Conservation (phyloP, 2,888 invertebrate species). For the Drosophila melanosoma region DNA sequence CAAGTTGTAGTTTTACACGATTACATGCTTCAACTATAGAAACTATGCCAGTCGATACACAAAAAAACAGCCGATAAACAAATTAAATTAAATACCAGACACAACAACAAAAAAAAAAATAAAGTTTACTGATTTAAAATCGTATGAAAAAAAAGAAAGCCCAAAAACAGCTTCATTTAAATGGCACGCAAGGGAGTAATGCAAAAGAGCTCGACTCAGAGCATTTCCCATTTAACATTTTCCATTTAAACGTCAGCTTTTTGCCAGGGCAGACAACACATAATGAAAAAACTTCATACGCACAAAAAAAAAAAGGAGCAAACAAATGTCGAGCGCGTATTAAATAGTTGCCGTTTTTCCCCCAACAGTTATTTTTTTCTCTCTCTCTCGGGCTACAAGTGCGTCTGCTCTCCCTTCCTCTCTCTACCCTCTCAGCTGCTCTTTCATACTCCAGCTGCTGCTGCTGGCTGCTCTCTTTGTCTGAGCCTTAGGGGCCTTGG, state of each 20-base stretch:
- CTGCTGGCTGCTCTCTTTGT: slow-evolving; percentile 18
- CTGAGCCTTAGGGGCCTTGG: slow-evolving; percentile 30
- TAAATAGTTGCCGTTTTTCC: slow-evolving; percentile 75
- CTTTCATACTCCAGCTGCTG: background rate
- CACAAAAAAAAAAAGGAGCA: slow-evolving; percentile 25
- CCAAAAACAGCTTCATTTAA: slow-evolving; percentile 77
- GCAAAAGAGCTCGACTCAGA: slow-evolving; percentile 18
- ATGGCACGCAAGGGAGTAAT: slow-evolving; percentile 73
- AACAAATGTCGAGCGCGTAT: slow-evolving; percentile 69
- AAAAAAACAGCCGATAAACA: slow-evolving; percentile 7
- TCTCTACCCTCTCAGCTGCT: background rate
- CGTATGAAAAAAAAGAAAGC: slow-evolving; percentile 20
- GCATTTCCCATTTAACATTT: slow-evolving; percentile 27
- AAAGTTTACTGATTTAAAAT: slow-evolving; percentile 21
- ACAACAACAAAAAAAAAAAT: slow-evolving; percentile 37
- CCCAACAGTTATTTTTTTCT: background rate
- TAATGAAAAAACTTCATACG: slow-evolving; percentile 76
- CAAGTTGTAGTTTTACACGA: slow-evolving; percentile 1
- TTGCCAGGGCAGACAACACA: slow-evolving; percentile 23
- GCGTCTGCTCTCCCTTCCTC: background rate
- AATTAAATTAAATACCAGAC: slow-evolving; percentile 70
- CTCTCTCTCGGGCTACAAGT: slow-evolving; percentile 4
- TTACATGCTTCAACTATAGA: slow-evolving; percentile 45
- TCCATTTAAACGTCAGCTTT: slow-evolving; percentile 19
- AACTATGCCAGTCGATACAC: slow-evolving; percentile 48